Conservation (phyloP, 2,113 vertebrate genomes). For the Cairina moschata region DNA sequence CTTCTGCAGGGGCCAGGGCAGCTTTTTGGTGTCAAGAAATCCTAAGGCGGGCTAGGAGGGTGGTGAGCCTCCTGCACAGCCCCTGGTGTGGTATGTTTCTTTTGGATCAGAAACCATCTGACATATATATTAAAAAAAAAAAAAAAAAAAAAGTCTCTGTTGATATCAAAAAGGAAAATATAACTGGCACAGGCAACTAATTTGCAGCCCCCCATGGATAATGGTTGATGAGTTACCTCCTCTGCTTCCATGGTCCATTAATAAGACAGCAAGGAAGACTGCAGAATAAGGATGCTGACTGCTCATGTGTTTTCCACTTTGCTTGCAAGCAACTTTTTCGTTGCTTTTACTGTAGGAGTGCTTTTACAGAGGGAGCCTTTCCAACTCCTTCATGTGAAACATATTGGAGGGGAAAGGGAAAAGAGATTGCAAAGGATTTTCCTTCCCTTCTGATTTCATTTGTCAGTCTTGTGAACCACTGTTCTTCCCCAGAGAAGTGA, state of each 20-base stretch:
- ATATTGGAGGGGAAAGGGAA: not conserved
- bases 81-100: not conserved
- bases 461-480: not conserved
- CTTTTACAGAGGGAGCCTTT: not conserved
- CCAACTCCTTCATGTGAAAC: not conserved
- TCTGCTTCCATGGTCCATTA: constrained; percentile 44
- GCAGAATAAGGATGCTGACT: not conserved
- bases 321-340: not conserved
- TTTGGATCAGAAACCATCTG: not conserved
- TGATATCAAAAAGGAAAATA: not conserved
- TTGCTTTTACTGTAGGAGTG: not conserved
- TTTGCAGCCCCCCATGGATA: not conserved
- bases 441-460: constrained; percentile 9
- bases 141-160: not conserved
- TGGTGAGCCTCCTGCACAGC: not conserved
- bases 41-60: not conserved
- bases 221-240: constrained; percentile 34
- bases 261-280: not conserved
- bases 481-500: not conserved
- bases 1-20: not conserved
- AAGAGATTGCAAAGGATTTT: not conserved
- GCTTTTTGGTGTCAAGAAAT: not conserved
- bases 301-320: constrained; percentile 6
- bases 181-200: not conserved
- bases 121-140: not conserved